phyloP scores from a whole-genome alignment of 2,888 invertebrate genomes.

The Ophion costatus region DNA sequence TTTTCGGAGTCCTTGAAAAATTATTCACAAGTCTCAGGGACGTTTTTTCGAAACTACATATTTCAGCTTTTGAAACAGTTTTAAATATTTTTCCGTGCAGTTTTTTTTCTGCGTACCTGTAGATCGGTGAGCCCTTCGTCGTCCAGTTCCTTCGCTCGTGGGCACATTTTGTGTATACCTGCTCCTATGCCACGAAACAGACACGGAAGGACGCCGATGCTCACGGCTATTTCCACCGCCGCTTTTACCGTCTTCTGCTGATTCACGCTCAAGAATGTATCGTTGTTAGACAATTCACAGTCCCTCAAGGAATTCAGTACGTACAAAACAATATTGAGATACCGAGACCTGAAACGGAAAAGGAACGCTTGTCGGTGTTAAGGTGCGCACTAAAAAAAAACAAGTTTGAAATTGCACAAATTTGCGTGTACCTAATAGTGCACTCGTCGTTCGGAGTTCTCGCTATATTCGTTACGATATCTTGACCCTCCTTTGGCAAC shows the following conservation, averaged over 20 bases:
- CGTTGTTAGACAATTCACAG: slow-evolving; percentile 63
- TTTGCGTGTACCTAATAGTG: slow-evolving; percentile 50
- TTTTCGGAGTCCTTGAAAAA: no score
- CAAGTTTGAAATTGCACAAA: background rate
- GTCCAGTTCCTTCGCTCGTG: slow-evolving; percentile 79
- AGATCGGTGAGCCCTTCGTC: slow-evolving; percentile 81
- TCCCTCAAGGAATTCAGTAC: slow-evolving; percentile 70
- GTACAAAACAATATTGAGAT: slow-evolving; percentile 70
- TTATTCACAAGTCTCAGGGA: no score
- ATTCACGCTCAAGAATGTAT: slow-evolving; percentile 86
- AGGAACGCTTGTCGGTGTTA: slow-evolving; percentile 7
- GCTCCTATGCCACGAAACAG: slow-evolving; percentile 88
- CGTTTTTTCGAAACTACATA: no score
- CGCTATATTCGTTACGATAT: slow-evolving; percentile 79
- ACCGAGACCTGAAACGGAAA: slow-evolving; percentile 71
- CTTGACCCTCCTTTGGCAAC: slow-evolving; percentile 83
- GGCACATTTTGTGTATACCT: slow-evolving; percentile 83
- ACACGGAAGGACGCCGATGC: slow-evolving; percentile 88
- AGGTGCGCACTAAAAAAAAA: background rate
- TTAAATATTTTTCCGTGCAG: no score
- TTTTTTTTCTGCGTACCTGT: slow-evolving; percentile 79
- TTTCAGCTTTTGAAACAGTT: no score
- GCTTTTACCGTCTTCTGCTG: slow-evolving; percentile 87
- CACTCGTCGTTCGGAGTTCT: slow-evolving; percentile 76
- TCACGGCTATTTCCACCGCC: slow-evolving; percentile 87